phyloP scores from a whole-genome alignment of 1,140 invertebrate genomes.

The Apis dorsata region DNA sequence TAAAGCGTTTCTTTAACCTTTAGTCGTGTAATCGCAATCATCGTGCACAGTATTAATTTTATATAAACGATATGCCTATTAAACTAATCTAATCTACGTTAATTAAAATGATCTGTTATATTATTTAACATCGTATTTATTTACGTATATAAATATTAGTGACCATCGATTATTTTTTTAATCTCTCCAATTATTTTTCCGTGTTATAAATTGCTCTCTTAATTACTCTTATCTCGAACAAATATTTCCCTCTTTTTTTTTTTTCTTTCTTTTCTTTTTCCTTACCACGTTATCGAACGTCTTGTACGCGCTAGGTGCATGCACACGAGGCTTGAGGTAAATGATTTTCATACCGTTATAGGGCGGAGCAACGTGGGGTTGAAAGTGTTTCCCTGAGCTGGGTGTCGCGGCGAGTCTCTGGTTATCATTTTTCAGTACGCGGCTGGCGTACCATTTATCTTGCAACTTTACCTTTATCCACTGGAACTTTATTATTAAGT shows the following conservation, averaged over 20 bases:
- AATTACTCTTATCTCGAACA: neutral
- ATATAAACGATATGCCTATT: too few relatives aligned
- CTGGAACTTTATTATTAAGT: conserved; percentile 69
- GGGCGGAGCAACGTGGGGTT: neutral
- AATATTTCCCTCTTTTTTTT: too few relatives aligned
- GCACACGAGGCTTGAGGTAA: conserved; percentile 43
- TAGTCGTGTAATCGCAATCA: too few relatives aligned
- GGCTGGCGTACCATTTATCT: conserved; percentile 42
- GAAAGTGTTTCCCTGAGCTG: conserved; percentile 16
- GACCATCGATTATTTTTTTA: neutral
- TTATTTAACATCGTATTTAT: neutral
- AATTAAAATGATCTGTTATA: neutral
- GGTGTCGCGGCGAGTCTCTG: conserved; percentile 39
- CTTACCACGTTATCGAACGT: neutral
- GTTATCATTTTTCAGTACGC: conserved; percentile 42
- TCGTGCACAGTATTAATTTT: too few relatives aligned
- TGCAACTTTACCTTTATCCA: conserved; percentile 46
- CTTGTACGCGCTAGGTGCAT: conserved; percentile 21
- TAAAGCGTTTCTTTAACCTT: too few relatives aligned
- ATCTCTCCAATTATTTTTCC: neutral
- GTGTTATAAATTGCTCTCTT: too few relatives aligned
- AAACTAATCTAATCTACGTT: neutral
- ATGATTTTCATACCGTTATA: conserved; percentile 61
- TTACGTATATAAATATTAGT: neutral
- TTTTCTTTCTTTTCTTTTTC: neutral